Conservation (phyloP, 2,888 invertebrate species). For the Dorcus hopei region DNA sequence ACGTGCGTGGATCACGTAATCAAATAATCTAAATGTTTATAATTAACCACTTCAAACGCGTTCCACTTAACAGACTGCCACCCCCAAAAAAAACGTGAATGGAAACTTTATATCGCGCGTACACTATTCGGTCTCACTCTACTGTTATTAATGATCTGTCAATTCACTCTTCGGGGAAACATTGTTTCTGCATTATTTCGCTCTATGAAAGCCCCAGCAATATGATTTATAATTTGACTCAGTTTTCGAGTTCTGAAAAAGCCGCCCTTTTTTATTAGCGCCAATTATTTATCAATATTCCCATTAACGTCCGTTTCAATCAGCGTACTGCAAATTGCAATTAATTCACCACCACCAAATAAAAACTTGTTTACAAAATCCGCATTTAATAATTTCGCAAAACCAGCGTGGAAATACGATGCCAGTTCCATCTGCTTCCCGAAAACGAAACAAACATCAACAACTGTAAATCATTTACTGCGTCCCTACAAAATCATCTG, state of each 20-base stretch:
- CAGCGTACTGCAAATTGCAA: too few species aligned
- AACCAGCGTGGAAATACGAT: too few species aligned
- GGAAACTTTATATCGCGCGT: conserved; percentile 18
- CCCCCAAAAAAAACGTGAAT: conserved; percentile 17
- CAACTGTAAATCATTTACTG: too few species aligned
- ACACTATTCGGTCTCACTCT: conserved; percentile 16
- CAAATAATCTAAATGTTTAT: conserved; percentile 8
- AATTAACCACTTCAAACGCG: conserved; percentile 1
- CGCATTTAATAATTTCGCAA: too few species aligned
- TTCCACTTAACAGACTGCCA: too few species aligned
- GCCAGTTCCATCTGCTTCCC: too few species aligned
- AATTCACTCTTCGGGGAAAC: conserved; percentile 36
- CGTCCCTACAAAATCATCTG: too few species aligned
- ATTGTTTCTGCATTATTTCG: conserved; percentile 43
- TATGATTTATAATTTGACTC: conserved; percentile 40
- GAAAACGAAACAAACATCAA: too few species aligned
- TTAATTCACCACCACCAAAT: too few species aligned
- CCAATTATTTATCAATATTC: neutral
- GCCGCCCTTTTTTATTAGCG: neutral
- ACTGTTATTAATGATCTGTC: conserved; percentile 41
- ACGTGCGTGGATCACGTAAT: neutral
- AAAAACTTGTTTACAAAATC: too few species aligned
- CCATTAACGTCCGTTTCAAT: too few species aligned
- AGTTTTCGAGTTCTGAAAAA: conserved; percentile 11
- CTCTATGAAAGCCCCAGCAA: conserved; percentile 35